Percentiles rank a stretch among this genome's conserved stretches.
These are phyloP conservation scores for Amblyraja radiata DNA, from an alignment of 2,797 vertebrate species.

Conservation along the genomic window DNA sequence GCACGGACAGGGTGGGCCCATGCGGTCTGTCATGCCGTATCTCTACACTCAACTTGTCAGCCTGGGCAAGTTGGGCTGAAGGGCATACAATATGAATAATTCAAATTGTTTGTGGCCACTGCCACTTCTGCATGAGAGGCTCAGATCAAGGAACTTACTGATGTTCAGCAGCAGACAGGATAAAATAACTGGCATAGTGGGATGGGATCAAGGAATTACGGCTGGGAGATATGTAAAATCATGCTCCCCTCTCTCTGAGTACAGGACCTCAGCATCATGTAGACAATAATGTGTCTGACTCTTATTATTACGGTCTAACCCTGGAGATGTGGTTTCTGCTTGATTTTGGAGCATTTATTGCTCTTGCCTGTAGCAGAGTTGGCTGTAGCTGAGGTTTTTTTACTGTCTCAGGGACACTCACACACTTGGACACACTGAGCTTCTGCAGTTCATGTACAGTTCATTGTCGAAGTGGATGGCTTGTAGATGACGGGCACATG, in stretches of 20 bases:
- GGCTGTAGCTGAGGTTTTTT: neutral
- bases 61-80: too few relatives aligned
- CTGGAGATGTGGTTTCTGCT: neutral
- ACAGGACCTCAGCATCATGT: neutral
- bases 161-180: neutral
- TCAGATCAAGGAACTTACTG: slow-evolving; percentile 8
- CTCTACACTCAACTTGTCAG: too few relatives aligned
- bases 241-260: neutral
- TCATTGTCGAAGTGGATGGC: neutral
- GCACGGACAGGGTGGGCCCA: too few relatives aligned
- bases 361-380: neutral
- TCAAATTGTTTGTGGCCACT: neutral
- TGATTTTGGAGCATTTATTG: neutral
- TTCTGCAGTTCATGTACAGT: neutral
- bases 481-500: neutral
- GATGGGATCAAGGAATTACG: neutral
- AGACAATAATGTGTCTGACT: neutral
- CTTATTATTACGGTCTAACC: neutral
- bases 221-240: neutral
- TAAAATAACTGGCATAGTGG: neutral
- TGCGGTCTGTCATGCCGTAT: too few relatives aligned
- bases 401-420: neutral
- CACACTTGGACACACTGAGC: neutral
- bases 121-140: neutral
- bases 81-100: neutral